phyloP scores from a whole-genome alignment of 2,113 vertebrate species.

The Pterocles orientalis region DNA sequence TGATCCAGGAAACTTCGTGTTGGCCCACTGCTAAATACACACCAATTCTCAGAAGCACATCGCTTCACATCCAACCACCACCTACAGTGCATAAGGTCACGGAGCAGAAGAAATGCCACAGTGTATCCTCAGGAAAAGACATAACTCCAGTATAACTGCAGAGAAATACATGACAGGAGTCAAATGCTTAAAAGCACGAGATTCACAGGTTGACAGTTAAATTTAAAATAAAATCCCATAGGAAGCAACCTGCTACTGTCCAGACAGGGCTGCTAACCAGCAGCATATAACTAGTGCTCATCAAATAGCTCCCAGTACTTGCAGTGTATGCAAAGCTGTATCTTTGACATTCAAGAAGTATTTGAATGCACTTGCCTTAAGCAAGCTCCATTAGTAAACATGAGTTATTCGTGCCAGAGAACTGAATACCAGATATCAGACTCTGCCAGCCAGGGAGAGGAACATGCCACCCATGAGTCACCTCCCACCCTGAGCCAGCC shows the following conservation, averaged over 20 bases:
- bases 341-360: accelerated
- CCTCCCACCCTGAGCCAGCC: background rate
- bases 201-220: background rate
- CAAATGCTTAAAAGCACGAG: background rate
- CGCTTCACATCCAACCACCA: background rate
- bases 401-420: background rate
- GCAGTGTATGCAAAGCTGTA: accelerated
- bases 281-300: accelerated
- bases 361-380: background rate
- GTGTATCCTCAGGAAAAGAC: background rate
- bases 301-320: background rate
- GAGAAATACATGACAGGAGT: background rate
- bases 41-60: background rate
- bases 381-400: background rate
- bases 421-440: background rate
- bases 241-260: background rate
- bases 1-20: background rate
- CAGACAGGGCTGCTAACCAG: background rate
- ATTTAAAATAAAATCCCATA: background rate
- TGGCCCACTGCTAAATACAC: background rate
- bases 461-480: background rate
- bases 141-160: background rate
- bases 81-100: accelerated
- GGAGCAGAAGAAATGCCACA: background rate
- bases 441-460: background rate